Conservation (phyloP, 2,113 vertebrate species). For the Perccottus glenii region DNA sequence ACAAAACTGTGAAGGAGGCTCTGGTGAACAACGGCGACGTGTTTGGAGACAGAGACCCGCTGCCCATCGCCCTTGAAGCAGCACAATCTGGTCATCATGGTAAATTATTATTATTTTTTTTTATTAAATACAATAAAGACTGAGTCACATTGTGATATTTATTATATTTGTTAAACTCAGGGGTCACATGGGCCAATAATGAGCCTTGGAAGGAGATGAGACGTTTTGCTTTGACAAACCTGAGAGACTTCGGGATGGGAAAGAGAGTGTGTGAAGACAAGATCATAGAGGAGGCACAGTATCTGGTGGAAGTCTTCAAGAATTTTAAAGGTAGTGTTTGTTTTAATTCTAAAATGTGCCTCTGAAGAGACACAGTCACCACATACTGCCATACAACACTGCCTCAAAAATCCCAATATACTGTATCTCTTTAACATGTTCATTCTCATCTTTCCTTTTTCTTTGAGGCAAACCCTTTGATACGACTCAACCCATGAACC, state of each 20-base stretch:
- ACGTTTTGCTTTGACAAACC: slow-evolving; percentile 1
- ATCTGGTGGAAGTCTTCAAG: background rate
- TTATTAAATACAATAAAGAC: no score
- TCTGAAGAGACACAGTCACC: no score
- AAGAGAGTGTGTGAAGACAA: slow-evolving; percentile 8
- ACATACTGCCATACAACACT: no score
- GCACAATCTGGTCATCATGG: no score
- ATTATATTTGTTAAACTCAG: background rate
- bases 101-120: no score
- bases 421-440: background rate
- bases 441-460: background rate
- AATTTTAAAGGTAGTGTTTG: background rate
- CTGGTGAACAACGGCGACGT: background rate
- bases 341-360: background rate
- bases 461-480: slow-evolving; percentile 26
- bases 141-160: no score
- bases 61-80: background rate
- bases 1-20: background rate
- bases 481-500: background rate
- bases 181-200: background rate
- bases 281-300: background rate
- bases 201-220: slow-evolving; percentile 3
- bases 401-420: no score
- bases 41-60: background rate
- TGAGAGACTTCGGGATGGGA: slow-evolving; percentile 6